phyloP scores from a whole-genome alignment of 92 coral and sea anemone species.

The Ricordea florida region DNA sequence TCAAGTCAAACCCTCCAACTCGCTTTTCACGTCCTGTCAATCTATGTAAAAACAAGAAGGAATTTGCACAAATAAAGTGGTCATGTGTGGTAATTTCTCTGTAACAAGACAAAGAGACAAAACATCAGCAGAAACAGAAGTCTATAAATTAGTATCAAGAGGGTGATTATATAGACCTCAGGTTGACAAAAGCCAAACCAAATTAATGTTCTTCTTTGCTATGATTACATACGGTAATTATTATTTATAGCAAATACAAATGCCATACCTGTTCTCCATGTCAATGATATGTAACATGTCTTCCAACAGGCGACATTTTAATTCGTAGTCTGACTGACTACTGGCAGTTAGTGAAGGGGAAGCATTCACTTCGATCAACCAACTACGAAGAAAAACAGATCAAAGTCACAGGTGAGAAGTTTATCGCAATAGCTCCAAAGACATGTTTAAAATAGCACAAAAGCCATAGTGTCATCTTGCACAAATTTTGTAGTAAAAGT shows the following conservation, averaged over 20 bases:
- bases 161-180: no score
- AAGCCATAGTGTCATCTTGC: no score
- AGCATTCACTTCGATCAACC: conserved; percentile 97
- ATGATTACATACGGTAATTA: neutral
- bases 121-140: no score
- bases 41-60: conserved; percentile 24
- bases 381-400: conserved; percentile 28
- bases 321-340: conserved; percentile 95
- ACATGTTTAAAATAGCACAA: no score
- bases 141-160: no score
- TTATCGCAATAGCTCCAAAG: no score
- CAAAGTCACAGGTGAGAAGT: neutral
- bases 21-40: conserved; percentile 95
- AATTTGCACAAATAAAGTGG: neutral
- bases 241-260: neutral
- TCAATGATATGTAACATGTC: conserved; percentile 89
- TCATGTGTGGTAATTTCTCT: neutral
- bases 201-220: no score
- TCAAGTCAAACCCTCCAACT: conserved; percentile 96
- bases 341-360: conserved; percentile 98
- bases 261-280: conserved; percentile 91
- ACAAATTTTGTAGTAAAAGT: no score
- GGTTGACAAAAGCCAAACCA: no score
- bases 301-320: conserved; percentile 85
- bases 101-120: no score